Evolutionary conservation across 2,113 vertebrate species (phyloP).

Genomic region (Zosterops hypoxanthus): DNA sequence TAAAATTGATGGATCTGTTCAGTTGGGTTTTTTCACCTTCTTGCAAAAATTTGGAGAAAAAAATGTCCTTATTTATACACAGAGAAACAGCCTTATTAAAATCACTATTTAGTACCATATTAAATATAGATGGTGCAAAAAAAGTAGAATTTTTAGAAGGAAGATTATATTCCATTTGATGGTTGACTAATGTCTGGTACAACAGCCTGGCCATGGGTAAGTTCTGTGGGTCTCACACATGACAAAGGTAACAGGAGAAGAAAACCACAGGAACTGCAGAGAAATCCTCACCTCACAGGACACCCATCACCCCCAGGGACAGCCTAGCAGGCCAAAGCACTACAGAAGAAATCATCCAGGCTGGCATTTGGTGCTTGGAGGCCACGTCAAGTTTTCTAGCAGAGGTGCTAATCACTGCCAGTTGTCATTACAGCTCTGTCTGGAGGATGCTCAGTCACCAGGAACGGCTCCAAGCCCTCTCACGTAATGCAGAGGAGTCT

Average conservation of each 20-base stretch:
- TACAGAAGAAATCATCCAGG: background rate
- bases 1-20: background rate
- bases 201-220: background rate
- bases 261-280: background rate
- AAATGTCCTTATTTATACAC: background rate
- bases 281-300: background rate
- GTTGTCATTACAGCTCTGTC: slow-evolving; percentile 51
- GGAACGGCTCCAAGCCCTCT: slow-evolving; percentile 41
- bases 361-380: background rate
- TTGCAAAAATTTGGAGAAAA: background rate
- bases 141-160: background rate
- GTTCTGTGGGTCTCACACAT: background rate
- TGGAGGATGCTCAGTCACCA: slow-evolving; percentile 24
- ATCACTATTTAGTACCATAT: background rate
- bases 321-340: background rate
- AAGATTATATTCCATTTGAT: background rate
- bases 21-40: background rate
- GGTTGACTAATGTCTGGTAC: background rate
- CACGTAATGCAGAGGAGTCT: background rate
- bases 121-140: background rate
- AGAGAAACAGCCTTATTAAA: background rate
- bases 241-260: background rate
- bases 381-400: background rate
- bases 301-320: background rate
- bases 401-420: slow-evolving; percentile 63